Percentiles rank a stretch among this genome's conserved stretches.
Conservation (phyloP, 2,113 vertebrate genomes). For the Acinonyx jubatus region DNA sequence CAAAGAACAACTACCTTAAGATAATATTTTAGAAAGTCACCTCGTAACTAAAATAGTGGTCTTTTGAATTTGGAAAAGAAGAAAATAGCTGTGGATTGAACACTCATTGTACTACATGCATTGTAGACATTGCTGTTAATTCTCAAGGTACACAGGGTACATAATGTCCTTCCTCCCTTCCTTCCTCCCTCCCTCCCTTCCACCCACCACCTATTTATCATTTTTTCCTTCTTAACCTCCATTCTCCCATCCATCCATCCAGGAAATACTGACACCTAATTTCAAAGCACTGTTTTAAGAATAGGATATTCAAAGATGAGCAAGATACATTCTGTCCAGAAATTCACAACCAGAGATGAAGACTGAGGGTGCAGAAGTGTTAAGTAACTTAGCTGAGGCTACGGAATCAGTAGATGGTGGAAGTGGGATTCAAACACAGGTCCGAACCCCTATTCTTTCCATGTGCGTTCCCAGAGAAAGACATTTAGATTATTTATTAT, state of each 20-base stretch:
- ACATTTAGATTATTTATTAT: background rate
- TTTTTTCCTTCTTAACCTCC: background rate
- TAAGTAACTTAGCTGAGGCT: background rate
- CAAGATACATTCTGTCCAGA: background rate
- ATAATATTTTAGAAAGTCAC: too few species aligned
- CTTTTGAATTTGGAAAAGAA: slow-evolving; percentile 1
- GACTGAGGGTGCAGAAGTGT: background rate
- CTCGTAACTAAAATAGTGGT: background rate
- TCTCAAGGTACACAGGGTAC: background rate
- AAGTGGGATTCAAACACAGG: background rate
- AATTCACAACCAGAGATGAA: background rate
- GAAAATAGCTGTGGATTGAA: background rate
- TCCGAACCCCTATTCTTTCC: background rate
- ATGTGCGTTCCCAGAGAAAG: background rate
- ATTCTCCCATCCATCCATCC: background rate
- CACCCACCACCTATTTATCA: background rate
- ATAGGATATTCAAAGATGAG: background rate
- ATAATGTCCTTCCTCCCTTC: background rate
- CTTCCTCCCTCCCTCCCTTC: too few species aligned
- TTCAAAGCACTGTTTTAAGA: background rate
- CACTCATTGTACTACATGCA: background rate
- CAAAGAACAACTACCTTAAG: background rate
- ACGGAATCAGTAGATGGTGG: background rate
- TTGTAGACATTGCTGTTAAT: background rate
- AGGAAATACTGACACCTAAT: background rate